Evolutionary conservation across 1,140 invertebrate species (phyloP).

Genomic region (Goniozus legneri): DNA sequence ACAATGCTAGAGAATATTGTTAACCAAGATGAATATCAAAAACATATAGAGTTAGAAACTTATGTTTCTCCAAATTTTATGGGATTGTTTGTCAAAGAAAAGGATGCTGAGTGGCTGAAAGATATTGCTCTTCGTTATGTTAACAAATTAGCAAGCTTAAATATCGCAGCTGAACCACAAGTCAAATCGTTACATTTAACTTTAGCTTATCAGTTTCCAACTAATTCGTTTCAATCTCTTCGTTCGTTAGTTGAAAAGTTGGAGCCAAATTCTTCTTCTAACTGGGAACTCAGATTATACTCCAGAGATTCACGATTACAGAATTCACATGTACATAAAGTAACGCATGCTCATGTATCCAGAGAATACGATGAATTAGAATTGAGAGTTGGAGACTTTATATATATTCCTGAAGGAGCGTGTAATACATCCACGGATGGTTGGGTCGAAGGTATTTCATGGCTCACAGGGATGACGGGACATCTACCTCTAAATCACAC

Average conservation of each 20-base stretch:
- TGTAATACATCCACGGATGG: constrained; percentile 72
- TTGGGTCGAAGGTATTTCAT: constrained; percentile 84
- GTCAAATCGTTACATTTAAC: constrained; percentile 84
- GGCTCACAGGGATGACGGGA: constrained; percentile 78
- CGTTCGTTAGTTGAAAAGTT: constrained; percentile 71
- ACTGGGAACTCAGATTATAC: constrained; percentile 83
- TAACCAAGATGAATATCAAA: constrained; percentile 62
- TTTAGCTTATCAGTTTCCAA: constrained; percentile 81
- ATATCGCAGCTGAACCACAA: constrained; percentile 68
- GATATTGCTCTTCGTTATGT: constrained; percentile 72
- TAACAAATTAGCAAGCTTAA: constrained; percentile 70
- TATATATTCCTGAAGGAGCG: constrained; percentile 75
- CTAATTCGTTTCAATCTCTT: constrained; percentile 66
- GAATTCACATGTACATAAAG: constrained; percentile 72
- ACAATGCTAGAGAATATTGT: constrained; percentile 66
- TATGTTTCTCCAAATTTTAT: constrained; percentile 84
- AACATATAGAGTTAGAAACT: constrained; percentile 68
- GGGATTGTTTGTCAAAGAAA: constrained; percentile 78
- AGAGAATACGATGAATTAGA: constrained; percentile 80
- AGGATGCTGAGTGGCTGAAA: constrained; percentile 73
- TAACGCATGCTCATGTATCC: constrained; percentile 74
- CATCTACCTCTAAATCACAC: constrained; percentile 79
- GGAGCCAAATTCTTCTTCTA: constrained; percentile 60
- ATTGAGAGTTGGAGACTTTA: constrained; percentile 78
- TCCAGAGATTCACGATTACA: constrained; percentile 74